Evolutionary conservation across 1,140 invertebrate species (phyloP).

Genomic region (Hetaerina americana): DNA sequence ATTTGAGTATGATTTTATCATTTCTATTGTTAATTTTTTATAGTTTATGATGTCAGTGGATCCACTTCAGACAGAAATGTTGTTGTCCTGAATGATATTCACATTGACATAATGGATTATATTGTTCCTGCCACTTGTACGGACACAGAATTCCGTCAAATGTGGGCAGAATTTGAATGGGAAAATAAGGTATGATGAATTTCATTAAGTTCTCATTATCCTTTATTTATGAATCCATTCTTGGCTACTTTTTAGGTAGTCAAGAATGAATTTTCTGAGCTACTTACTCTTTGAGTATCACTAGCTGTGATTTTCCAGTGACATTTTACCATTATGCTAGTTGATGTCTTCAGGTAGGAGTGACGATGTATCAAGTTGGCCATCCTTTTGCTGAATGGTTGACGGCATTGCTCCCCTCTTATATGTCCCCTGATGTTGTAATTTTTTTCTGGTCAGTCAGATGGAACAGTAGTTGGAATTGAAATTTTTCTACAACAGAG

Average conservation of each 20-base stretch:
- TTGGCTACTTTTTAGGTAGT: neutral
- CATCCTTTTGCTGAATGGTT: no score
- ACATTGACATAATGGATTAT: slow-evolving; percentile 99
- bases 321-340: no score
- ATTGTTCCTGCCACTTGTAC: slow-evolving; percentile 94
- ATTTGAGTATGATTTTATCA: no score
- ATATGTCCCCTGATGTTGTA: no score
- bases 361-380: no score
- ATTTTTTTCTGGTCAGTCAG: no score
- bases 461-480: no score
- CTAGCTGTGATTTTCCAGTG: neutral
- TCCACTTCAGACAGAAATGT: slow-evolving; percentile 90
- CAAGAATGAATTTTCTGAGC: neutral
- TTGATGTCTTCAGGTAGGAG: no score
- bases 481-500: no score
- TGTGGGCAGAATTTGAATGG: slow-evolving; percentile 99
- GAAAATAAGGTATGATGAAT: slow-evolving; percentile 80
- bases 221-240: neutral
- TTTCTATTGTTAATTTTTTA: no score
- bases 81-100: slow-evolving; percentile 96
- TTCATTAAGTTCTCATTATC: neutral
- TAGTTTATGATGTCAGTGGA: slow-evolving; percentile 89
- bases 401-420: no score
- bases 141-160: slow-evolving; percentile 91
- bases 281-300: neutral